Base-by-base conservation (phyloP, 2,797 vertebrate genomes). In the Capromys pilorides region DNA sequence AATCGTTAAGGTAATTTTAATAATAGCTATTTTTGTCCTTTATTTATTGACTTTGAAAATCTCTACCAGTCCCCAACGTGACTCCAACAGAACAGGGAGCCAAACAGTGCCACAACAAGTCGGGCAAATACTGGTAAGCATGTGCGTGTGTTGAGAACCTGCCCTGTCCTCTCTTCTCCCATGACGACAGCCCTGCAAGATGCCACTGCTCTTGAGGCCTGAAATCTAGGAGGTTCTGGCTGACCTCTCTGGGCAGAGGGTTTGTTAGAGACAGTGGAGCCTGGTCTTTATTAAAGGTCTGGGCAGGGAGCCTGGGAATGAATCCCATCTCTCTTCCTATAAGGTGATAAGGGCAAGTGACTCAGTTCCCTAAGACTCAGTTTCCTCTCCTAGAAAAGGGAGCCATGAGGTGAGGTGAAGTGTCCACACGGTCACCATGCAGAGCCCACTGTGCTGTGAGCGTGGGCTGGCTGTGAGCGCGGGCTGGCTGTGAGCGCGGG, bases 391-490 rank as follows among this genome's bases (percentile, higher is more conserved):
- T 66, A 24, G 71, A 45, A 83, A 59, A 54, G 14, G 24, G 49
- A 14, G 19, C 1, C 7, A 2, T 36, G 22, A 75, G 84, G 66
- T 19, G 16, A 39, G 75, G 45, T 4, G 21, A 71, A 51, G 54
- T 18, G 1, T 33, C 36, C 8, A 5, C 12, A 16, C 14, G 3
- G 5, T 5, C 57, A 21, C 19, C 33, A 4, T 8, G 4, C 2
- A 28, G 12, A 5, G 22, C 28, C 33, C 18, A n/a, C 19, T n/a
- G 73, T 1, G 41, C 5, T 49, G 41, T 31, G 73, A 18, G 22
- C 2, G 5, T 45, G 45, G 71, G 71, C 71, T 33, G 81, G 18
- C 45, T 12, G 59, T 41, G 79, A 31, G n/a, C 2, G 21, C 22
- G 57, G 71, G 39, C 71, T 33, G 81, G 18, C 45, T 12, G 59